A percentile compares a stretch with the other conserved stretches of the same genome.
Evolutionary conservation across 2,113 vertebrate genomes (phyloP).

Genomic region (Phodopus roborovskii): DNA sequence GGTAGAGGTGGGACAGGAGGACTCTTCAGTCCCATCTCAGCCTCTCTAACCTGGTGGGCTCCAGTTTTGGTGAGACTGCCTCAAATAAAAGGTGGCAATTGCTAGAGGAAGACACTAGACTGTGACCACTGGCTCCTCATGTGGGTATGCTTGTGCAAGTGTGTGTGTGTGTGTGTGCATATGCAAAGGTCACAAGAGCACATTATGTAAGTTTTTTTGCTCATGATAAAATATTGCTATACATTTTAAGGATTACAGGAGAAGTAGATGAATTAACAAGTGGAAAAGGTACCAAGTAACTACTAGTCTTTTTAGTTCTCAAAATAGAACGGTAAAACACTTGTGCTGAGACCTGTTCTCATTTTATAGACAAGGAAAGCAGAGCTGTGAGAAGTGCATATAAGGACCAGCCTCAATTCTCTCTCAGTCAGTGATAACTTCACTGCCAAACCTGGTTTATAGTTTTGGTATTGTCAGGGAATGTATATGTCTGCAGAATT

Average conservation of each 20-base stretch:
- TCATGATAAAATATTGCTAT: constrained; percentile 18
- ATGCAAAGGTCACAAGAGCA: not conserved
- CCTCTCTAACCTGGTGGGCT: not conserved
- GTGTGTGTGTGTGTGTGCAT: not conserved
- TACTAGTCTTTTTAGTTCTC: not conserved
- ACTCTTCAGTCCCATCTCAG: too few relatives aligned
- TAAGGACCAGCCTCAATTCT: not conserved
- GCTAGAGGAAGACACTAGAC: not conserved
- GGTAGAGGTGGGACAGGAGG: not conserved
- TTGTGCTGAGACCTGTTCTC: not conserved
- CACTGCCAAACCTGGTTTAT: constrained; percentile 1
- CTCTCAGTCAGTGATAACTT: not conserved
- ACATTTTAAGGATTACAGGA: constrained; percentile 27
- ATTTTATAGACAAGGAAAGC: not conserved
- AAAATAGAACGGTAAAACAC: not conserved
- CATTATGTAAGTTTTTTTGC: not conserved
- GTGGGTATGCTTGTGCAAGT: not conserved
- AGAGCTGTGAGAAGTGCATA: not conserved
- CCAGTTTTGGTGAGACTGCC: not conserved
- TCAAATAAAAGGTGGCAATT: not conserved
- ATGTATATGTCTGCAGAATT: not conserved
- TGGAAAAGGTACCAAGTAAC: not conserved
- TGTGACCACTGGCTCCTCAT: not conserved
- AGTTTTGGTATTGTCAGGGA: not conserved
- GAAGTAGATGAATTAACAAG: constrained; percentile 7